Evolutionary conservation across 2,888 invertebrate genomes (phyloP).

Genomic region (Taphrorychus bicolor): DNA sequence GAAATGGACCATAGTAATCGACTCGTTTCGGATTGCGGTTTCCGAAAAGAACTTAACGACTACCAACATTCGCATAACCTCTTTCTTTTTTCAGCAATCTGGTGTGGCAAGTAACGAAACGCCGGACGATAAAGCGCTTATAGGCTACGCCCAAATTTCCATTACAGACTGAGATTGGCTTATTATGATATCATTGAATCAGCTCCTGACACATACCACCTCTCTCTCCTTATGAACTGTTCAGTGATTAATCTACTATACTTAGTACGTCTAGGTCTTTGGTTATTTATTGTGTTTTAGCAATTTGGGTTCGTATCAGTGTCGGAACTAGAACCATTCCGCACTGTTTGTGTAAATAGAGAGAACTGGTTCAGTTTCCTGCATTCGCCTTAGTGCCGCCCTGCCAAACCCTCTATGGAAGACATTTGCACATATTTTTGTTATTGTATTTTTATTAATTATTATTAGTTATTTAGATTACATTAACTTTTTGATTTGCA

Average conservation of each 20-base stretch:
- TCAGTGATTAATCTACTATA: background rate
- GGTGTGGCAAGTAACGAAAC: constrained; percentile 77
- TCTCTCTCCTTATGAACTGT: background rate
- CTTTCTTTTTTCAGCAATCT: constrained; percentile 66
- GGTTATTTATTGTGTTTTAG: constrained; percentile 28
- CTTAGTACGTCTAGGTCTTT: constrained; percentile 1
- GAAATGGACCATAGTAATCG: no score
- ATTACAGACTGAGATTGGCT: constrained; percentile 75
- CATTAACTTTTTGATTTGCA: no score
- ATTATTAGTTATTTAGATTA: no score
- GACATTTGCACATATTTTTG: background rate
- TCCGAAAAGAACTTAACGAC: no score
- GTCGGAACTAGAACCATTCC: background rate
- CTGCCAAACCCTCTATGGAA: background rate
- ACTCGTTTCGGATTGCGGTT: no score
- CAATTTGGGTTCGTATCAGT: constrained; percentile 13
- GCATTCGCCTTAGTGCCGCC: background rate
- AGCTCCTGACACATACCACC: background rate
- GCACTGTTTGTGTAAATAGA: background rate
- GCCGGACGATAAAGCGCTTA: constrained; percentile 91
- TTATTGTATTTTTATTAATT: background rate
- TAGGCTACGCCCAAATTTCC: constrained; percentile 98
- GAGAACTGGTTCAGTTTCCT: background rate
- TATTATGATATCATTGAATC: constrained; percentile 7
- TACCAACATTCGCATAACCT: no score